Evolutionary conservation across 2,113 vertebrate genomes (phyloP), one percentile per base, ranked within the genome.

Genomic region (Zosterops borbonicus): DNA sequence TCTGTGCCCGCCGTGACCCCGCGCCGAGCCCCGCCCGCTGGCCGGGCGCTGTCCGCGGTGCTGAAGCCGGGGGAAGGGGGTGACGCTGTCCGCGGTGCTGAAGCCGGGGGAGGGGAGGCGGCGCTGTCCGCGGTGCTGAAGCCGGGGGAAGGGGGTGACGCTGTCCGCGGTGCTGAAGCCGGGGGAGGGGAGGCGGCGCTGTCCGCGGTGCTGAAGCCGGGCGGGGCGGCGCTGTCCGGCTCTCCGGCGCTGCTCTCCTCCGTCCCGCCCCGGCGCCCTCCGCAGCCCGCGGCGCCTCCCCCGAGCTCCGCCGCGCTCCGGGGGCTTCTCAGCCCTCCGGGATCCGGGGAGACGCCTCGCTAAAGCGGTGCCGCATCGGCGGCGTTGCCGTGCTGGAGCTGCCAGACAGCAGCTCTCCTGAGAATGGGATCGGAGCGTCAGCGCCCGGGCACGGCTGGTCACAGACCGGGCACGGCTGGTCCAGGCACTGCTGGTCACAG

Each of bases 101-200:
- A 87, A 92, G 12, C 0, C 18, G 50, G 44, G 17, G 35, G 35
- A 35, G 35, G 35, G 35, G n/a, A n/a, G 8, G 22, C 42, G 37
- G 37, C 46, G 69, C 92, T 95, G 82, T 89, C 86, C 92, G 58
- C 35, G 78, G 94, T 94, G 82, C 94, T 94, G 86, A 87, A 90
- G 13, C 0, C 37, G 37, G 37, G 37, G 37, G 37, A 35, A 35
- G 37, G 37, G 37, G 37, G 37, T 5, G 37, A 9, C 46, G 69
- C 92, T 95, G 82, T 89, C 86, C 92, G 58, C n/a, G 78, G 94
- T 94, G 85, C 94, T 94, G 85, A 87, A 92, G 12, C 0, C 18
- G 50, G 44, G 17, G n/a, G n/a, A n/a, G n/a, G n/a, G n/a, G n/a
- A n/a, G 8, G 22, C 49, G 37, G 37, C 46, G 69, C 92, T 95